Evolutionary conservation across 2,797 vertebrate species (phyloP).

Genomic region (Tragopan temminckii): DNA sequence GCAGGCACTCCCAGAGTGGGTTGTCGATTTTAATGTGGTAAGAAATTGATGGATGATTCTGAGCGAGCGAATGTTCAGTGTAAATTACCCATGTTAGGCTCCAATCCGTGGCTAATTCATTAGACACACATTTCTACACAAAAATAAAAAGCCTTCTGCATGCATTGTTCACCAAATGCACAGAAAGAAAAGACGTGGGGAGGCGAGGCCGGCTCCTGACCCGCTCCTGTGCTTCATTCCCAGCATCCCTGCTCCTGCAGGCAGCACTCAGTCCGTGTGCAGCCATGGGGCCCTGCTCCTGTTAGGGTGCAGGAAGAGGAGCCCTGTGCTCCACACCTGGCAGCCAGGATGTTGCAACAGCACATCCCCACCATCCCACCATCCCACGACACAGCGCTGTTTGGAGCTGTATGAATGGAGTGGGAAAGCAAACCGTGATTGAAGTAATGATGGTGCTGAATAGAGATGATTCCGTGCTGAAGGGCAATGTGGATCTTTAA

Average conservation of each 20-base stretch:
- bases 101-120: conserved; percentile 65
- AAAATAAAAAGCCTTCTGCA: conserved; percentile 55
- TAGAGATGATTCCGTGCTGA: conserved; percentile 35
- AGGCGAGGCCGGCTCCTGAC: conserved; percentile 26
- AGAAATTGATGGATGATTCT: conserved; percentile 64
- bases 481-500: not conserved
- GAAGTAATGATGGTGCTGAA: conserved; percentile 25
- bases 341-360: too few relatives aligned
- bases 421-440: conserved; percentile 52
- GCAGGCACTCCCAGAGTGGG: not conserved
- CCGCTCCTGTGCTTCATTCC: conserved; percentile 34
- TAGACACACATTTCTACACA: conserved; percentile 57
- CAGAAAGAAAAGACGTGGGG: conserved; percentile 28
- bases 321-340: not conserved
- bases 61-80: conserved; percentile 15
- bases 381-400: not conserved
- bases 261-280: too few relatives aligned
- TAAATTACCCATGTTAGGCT: conserved; percentile 66
- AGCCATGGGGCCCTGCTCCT: too few relatives aligned
- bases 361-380: too few relatives aligned
- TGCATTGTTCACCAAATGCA: conserved; percentile 20
- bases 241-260: not conserved
- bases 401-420: conserved; percentile 41
- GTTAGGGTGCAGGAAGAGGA: not conserved
- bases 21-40: conserved; percentile 19